A percentile compares a stretch with the other conserved stretches of the same genome.
phyloP scores from a whole-genome alignment of 2,888 invertebrate genomes.

The Tineola bisselliella region DNA sequence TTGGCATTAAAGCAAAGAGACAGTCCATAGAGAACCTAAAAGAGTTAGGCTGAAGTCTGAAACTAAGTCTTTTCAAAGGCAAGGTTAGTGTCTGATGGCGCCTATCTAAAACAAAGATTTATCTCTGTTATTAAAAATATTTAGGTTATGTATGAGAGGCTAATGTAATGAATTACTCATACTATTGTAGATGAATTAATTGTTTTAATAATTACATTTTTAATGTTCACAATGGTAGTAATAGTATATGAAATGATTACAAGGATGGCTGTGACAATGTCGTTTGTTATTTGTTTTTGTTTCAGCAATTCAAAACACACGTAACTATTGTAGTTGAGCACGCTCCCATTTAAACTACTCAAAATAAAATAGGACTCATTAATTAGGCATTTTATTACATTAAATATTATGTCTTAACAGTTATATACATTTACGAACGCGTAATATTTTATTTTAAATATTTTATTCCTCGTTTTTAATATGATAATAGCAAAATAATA shows the following conservation, averaged over 20 bases:
- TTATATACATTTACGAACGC: too few species aligned
- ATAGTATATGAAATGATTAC: background rate
- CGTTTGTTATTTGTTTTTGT: background rate
- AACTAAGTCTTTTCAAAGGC: background rate
- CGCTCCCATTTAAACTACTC: too few species aligned
- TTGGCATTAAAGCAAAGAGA: constrained; percentile 2
- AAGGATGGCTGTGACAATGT: background rate
- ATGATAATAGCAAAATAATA: background rate
- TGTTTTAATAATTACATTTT: background rate
- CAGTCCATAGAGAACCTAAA: background rate
- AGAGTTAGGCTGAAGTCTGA: background rate
- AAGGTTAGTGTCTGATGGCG: background rate
- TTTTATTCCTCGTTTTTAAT: too few species aligned
- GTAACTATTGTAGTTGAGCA: too few species aligned
- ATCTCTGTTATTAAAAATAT: background rate
- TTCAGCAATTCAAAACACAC: too few species aligned
- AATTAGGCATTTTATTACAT: too few species aligned
- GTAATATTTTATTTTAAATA: too few species aligned
- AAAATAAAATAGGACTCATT: too few species aligned
- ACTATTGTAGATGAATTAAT: background rate
- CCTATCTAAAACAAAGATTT: constrained; percentile 5
- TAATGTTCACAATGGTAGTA: background rate
- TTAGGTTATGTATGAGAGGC: background rate
- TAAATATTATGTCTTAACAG: too few species aligned
- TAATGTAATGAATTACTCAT: background rate